Conservation (phyloP, 1,140 invertebrate genomes). For the Bombus pyrosoma region DNA sequence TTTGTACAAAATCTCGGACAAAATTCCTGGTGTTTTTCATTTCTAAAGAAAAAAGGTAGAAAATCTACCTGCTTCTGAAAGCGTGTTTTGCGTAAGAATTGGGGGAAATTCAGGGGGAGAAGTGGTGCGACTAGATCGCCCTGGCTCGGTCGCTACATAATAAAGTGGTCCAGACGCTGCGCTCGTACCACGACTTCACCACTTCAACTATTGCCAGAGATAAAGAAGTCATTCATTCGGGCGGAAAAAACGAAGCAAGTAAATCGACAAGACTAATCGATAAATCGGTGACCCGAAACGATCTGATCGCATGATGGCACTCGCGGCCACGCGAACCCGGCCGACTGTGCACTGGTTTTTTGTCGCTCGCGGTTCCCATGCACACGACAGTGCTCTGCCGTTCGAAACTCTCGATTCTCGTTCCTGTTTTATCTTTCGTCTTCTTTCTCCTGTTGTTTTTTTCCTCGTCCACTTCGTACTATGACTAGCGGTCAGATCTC, state of each 20-base stretch:
- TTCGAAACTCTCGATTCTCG: background rate
- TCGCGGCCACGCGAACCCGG: no score
- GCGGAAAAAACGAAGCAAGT: background rate
- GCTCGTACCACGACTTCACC: background rate
- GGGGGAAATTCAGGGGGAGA: no score
- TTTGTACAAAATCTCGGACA: no score
- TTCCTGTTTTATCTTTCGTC: background rate
- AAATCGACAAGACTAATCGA: constrained; percentile 14
- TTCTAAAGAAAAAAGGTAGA: background rate
- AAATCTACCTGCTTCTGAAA: background rate
- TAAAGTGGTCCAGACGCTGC: background rate
- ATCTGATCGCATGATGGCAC: background rate
- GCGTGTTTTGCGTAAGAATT: no score
- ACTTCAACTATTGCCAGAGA: constrained; percentile 9
- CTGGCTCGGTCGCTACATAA: background rate
- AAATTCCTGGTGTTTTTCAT: no score
- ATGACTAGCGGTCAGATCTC: background rate
- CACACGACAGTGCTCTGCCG: background rate
- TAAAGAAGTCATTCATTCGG: constrained; percentile 30
- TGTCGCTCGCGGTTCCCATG: background rate
- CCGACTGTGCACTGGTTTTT: background rate
- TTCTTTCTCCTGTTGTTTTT: background rate
- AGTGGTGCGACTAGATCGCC: background rate
- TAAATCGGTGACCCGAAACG: constrained; percentile 19
- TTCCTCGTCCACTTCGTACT: background rate